phyloP scores from a whole-genome alignment of 2,888 invertebrate genomes.

The Tachina fera region DNA sequence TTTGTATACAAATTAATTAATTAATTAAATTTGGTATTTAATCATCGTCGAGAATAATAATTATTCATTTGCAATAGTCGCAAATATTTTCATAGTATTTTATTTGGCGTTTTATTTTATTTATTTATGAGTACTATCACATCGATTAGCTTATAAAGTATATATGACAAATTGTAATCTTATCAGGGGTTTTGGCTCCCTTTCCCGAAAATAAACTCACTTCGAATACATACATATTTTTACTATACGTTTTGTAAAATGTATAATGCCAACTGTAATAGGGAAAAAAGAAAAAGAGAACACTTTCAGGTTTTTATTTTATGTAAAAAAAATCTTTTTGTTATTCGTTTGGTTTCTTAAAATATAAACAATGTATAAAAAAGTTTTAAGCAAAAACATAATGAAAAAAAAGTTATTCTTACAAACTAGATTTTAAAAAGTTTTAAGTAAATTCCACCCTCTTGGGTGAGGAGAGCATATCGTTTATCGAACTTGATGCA shows the following conservation, averaged over 20 bases:
- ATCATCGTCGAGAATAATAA: not conserved
- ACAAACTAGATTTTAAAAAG: slow-evolving; percentile 75
- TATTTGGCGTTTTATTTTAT: too few relatives aligned
- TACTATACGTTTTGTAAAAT: not conserved
- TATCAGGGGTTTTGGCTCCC: slow-evolving; percentile 30
- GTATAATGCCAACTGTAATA: too few relatives aligned
- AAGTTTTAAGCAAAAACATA: slow-evolving; percentile 25
- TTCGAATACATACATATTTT: not conserved
- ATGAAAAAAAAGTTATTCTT: slow-evolving; percentile 14
- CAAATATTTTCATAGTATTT: not conserved
- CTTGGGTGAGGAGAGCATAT: slow-evolving; percentile 77
- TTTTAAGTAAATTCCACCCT: slow-evolving; percentile 78
- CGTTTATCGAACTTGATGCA: slow-evolving; percentile 78
- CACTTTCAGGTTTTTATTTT: slow-evolving; percentile 19
- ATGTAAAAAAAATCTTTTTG: slow-evolving; percentile 6
- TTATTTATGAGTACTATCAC: not conserved
- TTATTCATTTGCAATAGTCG: not conserved
- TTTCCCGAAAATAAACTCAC: not conserved
- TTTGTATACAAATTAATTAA: not conserved
- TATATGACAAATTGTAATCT: slow-evolving; percentile 59
- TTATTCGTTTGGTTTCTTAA: slow-evolving; percentile 51
- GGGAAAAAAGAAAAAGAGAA: not conserved
- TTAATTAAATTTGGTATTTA: not conserved
- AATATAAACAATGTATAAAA: slow-evolving; percentile 46
- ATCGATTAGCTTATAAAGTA: slow-evolving; percentile 53